These are phyloP conservation scores for Ispidina picta DNA, from an alignment of 2,797 vertebrate genomes.

Conservation along the genomic window DNA sequence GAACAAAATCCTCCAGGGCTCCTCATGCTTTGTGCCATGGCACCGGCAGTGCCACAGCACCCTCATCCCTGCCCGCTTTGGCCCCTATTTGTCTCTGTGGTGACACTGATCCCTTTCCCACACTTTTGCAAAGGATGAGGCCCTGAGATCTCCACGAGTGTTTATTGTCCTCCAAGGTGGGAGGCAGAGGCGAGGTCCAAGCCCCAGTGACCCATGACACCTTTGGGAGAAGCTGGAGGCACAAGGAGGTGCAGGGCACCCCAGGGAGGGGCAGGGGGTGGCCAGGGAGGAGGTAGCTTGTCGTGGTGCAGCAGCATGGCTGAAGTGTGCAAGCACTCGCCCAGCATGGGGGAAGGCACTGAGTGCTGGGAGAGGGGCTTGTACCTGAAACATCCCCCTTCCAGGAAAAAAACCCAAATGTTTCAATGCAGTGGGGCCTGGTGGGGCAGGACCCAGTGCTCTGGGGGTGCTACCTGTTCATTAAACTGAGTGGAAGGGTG, in stretches of 20 bases:
- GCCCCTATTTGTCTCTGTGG: background rate
- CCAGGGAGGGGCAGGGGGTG: background rate
- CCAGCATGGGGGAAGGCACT: background rate
- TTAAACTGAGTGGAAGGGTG: background rate
- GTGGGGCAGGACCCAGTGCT: background rate
- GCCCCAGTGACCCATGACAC: rapidly evolving
- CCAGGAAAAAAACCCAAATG: no score
- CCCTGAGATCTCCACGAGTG: background rate
- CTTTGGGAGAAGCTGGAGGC: background rate
- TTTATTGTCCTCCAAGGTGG: background rate
- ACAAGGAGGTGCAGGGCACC: background rate
- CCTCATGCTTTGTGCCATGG: rapidly evolving
- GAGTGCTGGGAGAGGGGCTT: background rate
- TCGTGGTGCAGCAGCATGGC: background rate
- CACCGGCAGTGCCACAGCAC: no score
- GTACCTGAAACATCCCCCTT: background rate
- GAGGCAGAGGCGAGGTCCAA: background rate
- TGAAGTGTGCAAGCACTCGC: background rate
- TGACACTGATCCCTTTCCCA: background rate
- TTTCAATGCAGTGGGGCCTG: no score
- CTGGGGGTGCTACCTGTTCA: background rate
- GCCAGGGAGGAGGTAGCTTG: background rate
- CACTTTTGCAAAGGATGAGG: background rate
- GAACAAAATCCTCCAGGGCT: background rate
- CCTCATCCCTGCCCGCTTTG: rapidly evolving